Percentiles rank a stretch among this genome's conserved stretches.
Evolutionary conservation across 2,888 invertebrate genomes (phyloP).

Genomic region (Drosophila anomalata): DNA sequence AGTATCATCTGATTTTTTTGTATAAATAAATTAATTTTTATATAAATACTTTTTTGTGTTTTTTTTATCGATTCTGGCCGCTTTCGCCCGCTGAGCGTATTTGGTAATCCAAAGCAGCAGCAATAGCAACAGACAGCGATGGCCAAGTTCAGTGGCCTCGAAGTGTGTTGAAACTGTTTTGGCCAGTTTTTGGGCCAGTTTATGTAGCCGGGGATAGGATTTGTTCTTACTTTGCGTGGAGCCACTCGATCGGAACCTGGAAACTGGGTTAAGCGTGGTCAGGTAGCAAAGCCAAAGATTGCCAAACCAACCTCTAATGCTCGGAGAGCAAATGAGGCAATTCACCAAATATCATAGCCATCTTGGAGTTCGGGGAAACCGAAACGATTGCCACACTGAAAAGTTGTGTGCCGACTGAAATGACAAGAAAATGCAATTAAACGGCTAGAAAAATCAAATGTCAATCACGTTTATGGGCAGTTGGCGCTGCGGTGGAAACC

Average conservation of each 20-base stretch:
- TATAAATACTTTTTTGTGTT: slow-evolving; percentile 1
- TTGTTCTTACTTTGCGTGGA: slow-evolving; percentile 22
- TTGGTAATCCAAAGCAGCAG: slow-evolving; percentile 67
- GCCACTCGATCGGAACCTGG: slow-evolving; percentile 52
- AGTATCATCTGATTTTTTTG: no score
- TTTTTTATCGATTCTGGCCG: slow-evolving; percentile 47
- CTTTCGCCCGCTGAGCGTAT: slow-evolving; percentile 70
- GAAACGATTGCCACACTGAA: slow-evolving; percentile 34
- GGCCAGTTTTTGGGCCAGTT: slow-evolving; percentile 15
- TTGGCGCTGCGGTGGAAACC: slow-evolving; percentile 52
- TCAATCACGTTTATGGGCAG: slow-evolving; percentile 59
- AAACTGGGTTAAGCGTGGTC: slow-evolving; percentile 74
- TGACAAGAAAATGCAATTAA: slow-evolving; percentile 66
- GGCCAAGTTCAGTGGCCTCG: slow-evolving; percentile 78
- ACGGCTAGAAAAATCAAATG: slow-evolving; percentile 56
- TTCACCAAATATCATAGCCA: slow-evolving; percentile 1
- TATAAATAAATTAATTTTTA: not conserved
- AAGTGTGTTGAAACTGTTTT: slow-evolving; percentile 65
- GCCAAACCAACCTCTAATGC: slow-evolving; percentile 10
- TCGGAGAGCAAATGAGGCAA: slow-evolving; percentile 17
- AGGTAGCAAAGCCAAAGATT: slow-evolving; percentile 38
- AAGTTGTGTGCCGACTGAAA: not conserved
- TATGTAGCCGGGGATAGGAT: slow-evolving; percentile 34
- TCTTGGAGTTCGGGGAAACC: slow-evolving; percentile 16
- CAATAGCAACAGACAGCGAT: slow-evolving; percentile 17